These are phyloP conservation scores for Psilopsiagon aymara DNA, from an alignment of 2,113 vertebrate genomes.

Conservation along the genomic window DNA sequence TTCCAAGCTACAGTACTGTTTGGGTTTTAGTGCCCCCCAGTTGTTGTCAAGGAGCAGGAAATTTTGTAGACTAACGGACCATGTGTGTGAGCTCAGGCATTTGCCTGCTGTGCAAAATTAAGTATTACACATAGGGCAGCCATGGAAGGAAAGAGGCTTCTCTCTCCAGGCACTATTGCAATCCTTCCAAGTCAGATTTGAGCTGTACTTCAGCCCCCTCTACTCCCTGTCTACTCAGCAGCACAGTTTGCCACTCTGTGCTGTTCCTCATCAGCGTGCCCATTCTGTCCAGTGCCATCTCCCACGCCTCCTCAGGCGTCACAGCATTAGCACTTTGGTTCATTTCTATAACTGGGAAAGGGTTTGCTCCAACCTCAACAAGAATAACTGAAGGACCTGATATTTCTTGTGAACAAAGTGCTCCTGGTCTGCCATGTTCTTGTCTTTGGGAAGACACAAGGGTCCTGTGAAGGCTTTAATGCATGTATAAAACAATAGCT, in stretches of 20 bases:
- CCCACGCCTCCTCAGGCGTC: not conserved
- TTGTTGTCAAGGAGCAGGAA: not conserved
- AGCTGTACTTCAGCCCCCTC: not conserved
- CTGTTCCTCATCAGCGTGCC: fast-evolving
- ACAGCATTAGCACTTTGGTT: not conserved
- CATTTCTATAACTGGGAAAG: not conserved
- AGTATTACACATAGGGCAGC: not conserved
- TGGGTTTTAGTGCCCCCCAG: not conserved
- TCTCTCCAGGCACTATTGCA: not conserved
- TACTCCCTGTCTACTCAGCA: not conserved
- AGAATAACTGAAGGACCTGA: not conserved
- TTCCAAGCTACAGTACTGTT: not conserved
- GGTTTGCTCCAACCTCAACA: not conserved
- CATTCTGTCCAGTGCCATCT: not conserved
- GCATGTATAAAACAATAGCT: not conserved
- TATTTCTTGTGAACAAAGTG: not conserved
- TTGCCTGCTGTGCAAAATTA: not conserved
- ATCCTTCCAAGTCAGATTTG: not conserved
- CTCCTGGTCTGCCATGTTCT: not conserved
- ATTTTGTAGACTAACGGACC: not conserved
- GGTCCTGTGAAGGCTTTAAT: not conserved
- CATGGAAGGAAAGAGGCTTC: not conserved
- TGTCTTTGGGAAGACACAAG: not conserved
- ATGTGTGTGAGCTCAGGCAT: fast-evolving
- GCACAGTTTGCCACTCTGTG: fast-evolving